Base-by-base conservation (phyloP, 2,888 invertebrate genomes). In the Caenorhabditis japonica region DNA sequence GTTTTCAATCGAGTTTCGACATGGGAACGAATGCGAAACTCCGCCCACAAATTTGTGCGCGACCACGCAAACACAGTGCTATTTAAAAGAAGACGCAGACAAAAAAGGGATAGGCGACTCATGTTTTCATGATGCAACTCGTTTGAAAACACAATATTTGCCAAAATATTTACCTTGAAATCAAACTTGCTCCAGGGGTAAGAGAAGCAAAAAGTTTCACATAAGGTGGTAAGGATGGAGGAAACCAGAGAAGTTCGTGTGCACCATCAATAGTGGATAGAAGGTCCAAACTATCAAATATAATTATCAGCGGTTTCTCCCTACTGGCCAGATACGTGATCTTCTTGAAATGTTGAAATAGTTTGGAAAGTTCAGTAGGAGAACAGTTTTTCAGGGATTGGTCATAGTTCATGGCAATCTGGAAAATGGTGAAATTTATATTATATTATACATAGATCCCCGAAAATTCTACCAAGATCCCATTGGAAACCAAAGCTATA, bases 221-320 rank as follows among this genome's bases (percentile, higher is more conserved):
- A 43, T 59, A 46, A 3, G 73, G 91, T 0, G 97, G 97, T 33
- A 99, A 89, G 76, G 94, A 91, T 0, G 94, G 94, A 0, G 97
- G 97, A 82, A 97, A 64, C 75, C 97, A 97, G 0, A 96, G 94
- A 33, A 97, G 92, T 89, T 95, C 94, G 85, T 95, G 96, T 25
- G 95, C 94, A 84, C 94, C 94, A 82, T 95, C 94, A 0, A 94
- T 93, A 0, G 94, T 94, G 5, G 95, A 96, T 51, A 99, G 90
- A 88, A 97, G 96, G 90, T 99, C 97, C 1, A 99, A 94, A 0
- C 96, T 96, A 89, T 99, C 97, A 84, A 99, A 89, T 88, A 95
- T 95, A 43, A 99, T 90, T 0, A 95, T 91, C 44, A 97, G 90
- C 0, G 97, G 96, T 83, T 94, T 94, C 82, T 93, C 92, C 74